Conservation (phyloP, 2,888 invertebrate species). For the Macropis europaea region DNA sequence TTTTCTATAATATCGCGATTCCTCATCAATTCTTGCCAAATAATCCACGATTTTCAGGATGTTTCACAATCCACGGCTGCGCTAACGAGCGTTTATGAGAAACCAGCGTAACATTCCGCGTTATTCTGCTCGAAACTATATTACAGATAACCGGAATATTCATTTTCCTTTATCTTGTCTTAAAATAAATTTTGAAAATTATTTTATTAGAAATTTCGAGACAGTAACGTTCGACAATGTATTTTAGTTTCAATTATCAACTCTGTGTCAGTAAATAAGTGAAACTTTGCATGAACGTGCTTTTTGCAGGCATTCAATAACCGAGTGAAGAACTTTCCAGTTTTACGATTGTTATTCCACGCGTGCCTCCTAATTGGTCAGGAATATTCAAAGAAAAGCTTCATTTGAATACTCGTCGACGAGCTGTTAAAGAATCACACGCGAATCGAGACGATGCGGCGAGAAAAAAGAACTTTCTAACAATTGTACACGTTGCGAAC, state of each 20-base stretch:
- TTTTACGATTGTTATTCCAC: background rate
- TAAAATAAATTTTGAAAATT: too few species aligned
- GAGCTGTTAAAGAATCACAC: background rate
- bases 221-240: too few species aligned
- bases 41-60: conserved; percentile 24
- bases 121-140: background rate
- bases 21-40: conserved; percentile 29
- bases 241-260: too few species aligned
- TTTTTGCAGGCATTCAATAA: background rate
- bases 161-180: too few species aligned
- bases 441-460: background rate
- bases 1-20: conserved; percentile 30
- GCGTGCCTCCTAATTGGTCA: background rate
- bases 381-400: background rate
- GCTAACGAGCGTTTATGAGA: conserved; percentile 14
- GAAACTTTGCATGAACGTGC: too few species aligned
- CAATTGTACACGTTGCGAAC: too few species aligned
- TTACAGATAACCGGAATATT: too few species aligned
- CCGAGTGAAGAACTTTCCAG: conserved; percentile 8
- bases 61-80: conserved; percentile 9
- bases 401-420: background rate
- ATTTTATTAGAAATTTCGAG: too few species aligned
- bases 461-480: background rate
- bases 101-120: background rate
- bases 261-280: too few species aligned